A percentile compares a stretch with the other conserved stretches of the same genome.
These are phyloP conservation scores for Monoplex corrugatus DNA, from an alignment of 2,888 invertebrate species.

Conservation along the genomic window DNA sequence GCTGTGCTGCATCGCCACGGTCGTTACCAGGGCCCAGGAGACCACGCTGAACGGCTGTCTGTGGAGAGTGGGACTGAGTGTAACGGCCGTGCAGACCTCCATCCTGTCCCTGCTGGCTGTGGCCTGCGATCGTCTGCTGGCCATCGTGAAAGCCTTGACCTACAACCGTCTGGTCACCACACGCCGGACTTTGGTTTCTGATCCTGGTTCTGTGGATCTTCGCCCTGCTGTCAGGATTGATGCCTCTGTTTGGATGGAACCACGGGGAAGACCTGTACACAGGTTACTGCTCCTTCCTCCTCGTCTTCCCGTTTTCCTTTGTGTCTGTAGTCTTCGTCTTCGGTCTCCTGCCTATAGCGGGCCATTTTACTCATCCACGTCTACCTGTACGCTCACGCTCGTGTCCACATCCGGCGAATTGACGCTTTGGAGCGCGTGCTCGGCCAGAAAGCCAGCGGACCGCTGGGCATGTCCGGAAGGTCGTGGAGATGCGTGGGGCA, in stretches of 20 bases:
- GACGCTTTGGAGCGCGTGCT: slow-evolving; percentile 62
- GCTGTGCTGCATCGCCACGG: slow-evolving; percentile 64
- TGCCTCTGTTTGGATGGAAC: slow-evolving; percentile 73
- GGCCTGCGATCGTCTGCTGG: slow-evolving; percentile 72
- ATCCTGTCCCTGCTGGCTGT: slow-evolving; percentile 68
- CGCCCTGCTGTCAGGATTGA: slow-evolving; percentile 66
- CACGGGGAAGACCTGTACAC: slow-evolving; percentile 53
- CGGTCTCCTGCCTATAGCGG: slow-evolving; percentile 62
- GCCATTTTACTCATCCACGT: slow-evolving; percentile 65
- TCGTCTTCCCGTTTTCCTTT: slow-evolving; percentile 63
- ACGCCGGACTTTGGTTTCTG: slow-evolving; percentile 57
- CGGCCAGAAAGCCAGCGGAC: slow-evolving; percentile 46
- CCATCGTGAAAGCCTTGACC: slow-evolving; percentile 66
- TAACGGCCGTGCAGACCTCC: slow-evolving; percentile 64
- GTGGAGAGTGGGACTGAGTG: slow-evolving; percentile 65
- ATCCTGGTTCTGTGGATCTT: slow-evolving; percentile 64
- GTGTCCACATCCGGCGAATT: slow-evolving; percentile 67
- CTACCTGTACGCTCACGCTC: slow-evolving; percentile 63
- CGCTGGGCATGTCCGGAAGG: slow-evolving; percentile 63
- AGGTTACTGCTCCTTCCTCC: slow-evolving; percentile 68
- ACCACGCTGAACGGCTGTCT: slow-evolving; percentile 62
- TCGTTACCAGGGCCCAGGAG: slow-evolving; percentile 63
- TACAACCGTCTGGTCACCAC: slow-evolving; percentile 67
- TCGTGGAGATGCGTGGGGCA: slow-evolving; percentile 66
- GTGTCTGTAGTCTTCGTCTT: slow-evolving; percentile 63